These are phyloP conservation scores for Pteropus alecto DNA, from an alignment of 2,113 vertebrate species.

Conservation along the genomic window DNA sequence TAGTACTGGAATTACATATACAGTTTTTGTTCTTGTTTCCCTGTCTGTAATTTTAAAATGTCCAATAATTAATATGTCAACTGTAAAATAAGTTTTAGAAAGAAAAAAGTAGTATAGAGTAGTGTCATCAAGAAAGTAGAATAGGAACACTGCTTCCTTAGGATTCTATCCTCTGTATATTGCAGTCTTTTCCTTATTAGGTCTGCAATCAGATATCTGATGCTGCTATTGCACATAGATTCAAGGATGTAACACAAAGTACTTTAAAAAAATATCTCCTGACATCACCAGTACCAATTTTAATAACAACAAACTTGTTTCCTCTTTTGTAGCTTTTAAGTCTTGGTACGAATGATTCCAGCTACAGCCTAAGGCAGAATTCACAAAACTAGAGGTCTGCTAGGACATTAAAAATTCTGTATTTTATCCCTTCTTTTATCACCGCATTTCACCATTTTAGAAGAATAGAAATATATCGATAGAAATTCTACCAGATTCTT, in stretches of 20 bases:
- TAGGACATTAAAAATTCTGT: not conserved
- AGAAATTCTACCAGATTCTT: not conserved
- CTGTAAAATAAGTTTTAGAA: not conserved
- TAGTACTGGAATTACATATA: not conserved
- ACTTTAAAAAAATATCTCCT: slow-evolving; percentile 18
- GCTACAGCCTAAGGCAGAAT: not conserved
- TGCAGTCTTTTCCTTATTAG: not conserved
- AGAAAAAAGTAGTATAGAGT: not conserved
- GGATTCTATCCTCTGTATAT: not conserved
- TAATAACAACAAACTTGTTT: not conserved
- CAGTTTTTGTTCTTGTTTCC: not conserved
- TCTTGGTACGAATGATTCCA: not conserved
- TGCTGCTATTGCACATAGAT: not conserved
- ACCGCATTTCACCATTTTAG: not conserved
- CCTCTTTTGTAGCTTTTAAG: not conserved
- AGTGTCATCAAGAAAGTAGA: not conserved
- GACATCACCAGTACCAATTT: not conserved
- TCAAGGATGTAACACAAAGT: not conserved
- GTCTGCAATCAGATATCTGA: not conserved
- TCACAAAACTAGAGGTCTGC: not conserved
- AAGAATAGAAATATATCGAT: not conserved
- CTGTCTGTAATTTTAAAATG: not conserved
- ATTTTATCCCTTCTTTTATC: not conserved
- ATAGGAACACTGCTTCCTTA: not conserved
- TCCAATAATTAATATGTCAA: not conserved